Evolutionary conservation across 2,113 vertebrate genomes (phyloP), one percentile per base, ranked within the genome.

Genomic region (Pantherophis guttatus): DNA sequence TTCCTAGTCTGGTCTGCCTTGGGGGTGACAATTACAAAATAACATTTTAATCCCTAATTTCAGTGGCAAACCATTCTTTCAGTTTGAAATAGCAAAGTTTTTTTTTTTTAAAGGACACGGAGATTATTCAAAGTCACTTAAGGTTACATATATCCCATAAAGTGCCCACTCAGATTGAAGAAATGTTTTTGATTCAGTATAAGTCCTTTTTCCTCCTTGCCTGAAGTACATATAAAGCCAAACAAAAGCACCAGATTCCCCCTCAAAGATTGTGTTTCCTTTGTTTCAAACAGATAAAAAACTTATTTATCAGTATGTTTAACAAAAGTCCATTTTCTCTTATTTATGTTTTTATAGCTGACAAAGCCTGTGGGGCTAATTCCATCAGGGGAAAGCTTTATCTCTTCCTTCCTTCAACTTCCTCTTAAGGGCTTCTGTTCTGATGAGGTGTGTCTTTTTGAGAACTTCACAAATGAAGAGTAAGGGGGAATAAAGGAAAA

Each of bases 401-500:
- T 89, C 70, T 53, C 89, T 58, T 26, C 11, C 58, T 91, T 75
- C 70, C 85, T 89, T 10, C 57, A 91, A 1, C 62, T 94, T 91
- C 15, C 89, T 92, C 48, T 48, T 1, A 53, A 50, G 0, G 5
- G 92, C 90, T 95, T 92, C 94, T 92, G 91, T 94, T 87, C 87
- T 24, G 89, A 91, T 55, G 91, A 33, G 92, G 90, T 90, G 91
- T 75, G 53, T 87, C 94, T 70, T 93, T 95, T 88, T 86, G 90
- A 92, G 91, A 95, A 94, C 8, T 1, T 55, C 4, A 0, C 29
- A 88, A 93, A 92, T 23, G 93, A 92, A 3, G 75, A 65, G 17
- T 55, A 19, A 93, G 88, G 90, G 52, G 88, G 24, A 93, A 50
- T 19, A 23, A 93, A 50, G 17, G 1, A 2, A 53, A 54, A 88